Conservation (phyloP, 2,113 vertebrate genomes). For the Pseudois nayaur region DNA sequence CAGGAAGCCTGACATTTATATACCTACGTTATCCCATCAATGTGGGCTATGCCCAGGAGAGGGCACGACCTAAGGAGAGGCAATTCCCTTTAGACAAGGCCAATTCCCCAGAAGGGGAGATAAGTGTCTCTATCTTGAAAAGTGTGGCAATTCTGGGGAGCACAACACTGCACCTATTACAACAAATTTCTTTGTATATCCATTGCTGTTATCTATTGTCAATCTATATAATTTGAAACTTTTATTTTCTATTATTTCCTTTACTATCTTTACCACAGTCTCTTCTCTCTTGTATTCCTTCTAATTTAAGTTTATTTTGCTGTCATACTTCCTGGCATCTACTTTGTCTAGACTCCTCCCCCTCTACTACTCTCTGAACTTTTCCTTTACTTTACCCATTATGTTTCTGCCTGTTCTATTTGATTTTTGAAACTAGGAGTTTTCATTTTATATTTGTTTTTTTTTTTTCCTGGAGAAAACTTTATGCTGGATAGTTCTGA, state of each 20-base stretch:
- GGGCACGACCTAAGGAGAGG: neutral
- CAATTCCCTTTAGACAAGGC: neutral
- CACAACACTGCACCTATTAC: neutral
- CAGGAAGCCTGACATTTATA: neutral
- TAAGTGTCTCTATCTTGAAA: neutral
- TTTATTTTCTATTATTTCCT: neutral
- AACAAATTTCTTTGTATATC: neutral
- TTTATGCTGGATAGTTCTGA: neutral
- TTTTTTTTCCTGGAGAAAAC: neutral
- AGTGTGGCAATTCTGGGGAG: neutral
- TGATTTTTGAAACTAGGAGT: neutral
- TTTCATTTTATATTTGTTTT: neutral
- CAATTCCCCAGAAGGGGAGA: neutral
- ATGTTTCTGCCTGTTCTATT: neutral
- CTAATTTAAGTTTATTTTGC: constrained; percentile 10
- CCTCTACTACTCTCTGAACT: neutral
- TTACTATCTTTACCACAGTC: neutral
- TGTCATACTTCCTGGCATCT: neutral
- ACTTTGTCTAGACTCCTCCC: neutral
- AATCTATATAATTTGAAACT: neutral
- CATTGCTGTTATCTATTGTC: neutral
- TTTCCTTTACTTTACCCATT: neutral
- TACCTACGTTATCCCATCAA: neutral
- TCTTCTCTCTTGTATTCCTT: neutral
- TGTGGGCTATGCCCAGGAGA: neutral